Evolutionary conservation across 2,113 vertebrate genomes (phyloP).

Genomic region (Myocastor coypus): DNA sequence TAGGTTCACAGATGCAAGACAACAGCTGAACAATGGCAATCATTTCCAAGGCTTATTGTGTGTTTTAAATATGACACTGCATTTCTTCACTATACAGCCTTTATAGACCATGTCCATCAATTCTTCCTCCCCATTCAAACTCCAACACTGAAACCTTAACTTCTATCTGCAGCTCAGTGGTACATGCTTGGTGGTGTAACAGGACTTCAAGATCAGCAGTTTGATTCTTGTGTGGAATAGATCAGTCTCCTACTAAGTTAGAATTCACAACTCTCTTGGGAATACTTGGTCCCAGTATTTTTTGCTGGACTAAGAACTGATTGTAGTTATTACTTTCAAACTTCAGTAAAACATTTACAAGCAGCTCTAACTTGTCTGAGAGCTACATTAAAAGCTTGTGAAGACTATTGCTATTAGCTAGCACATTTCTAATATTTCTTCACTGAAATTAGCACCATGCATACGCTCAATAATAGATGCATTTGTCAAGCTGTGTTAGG

Average conservation of each 20-base stretch:
- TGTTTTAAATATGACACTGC: neutral
- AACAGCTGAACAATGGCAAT: neutral
- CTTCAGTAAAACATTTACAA: conserved; percentile 53
- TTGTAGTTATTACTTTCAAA: conserved; percentile 39
- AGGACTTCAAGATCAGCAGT: conserved; percentile 33
- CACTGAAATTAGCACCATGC: conserved; percentile 26
- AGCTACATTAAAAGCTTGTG: conserved; percentile 63
- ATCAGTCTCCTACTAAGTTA: conserved; percentile 63
- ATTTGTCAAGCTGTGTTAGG: conserved; percentile 70
- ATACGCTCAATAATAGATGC: conserved; percentile 40
- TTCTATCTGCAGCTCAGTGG: conserved; percentile 57
- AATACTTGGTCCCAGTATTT: conserved; percentile 69
- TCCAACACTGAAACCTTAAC: conserved; percentile 18
- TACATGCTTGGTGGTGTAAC: conserved; percentile 24
- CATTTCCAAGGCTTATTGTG: neutral
- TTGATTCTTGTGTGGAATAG: conserved; percentile 49
- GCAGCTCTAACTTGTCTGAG: conserved; percentile 45
- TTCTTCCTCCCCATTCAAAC: neutral
- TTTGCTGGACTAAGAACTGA: conserved; percentile 42
- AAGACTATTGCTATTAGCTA: conserved; percentile 61
- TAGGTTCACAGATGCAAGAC: neutral
- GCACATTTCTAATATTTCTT: conserved; percentile 67
- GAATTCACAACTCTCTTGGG: conserved; percentile 65
- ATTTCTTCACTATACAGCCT: neutral
- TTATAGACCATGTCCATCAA: conserved; percentile 1